Percentiles rank a stretch among this genome's conserved stretches.
These are phyloP conservation scores for Tipula confusa DNA, from an alignment of 2,888 invertebrate species.

Conservation along the genomic window DNA sequence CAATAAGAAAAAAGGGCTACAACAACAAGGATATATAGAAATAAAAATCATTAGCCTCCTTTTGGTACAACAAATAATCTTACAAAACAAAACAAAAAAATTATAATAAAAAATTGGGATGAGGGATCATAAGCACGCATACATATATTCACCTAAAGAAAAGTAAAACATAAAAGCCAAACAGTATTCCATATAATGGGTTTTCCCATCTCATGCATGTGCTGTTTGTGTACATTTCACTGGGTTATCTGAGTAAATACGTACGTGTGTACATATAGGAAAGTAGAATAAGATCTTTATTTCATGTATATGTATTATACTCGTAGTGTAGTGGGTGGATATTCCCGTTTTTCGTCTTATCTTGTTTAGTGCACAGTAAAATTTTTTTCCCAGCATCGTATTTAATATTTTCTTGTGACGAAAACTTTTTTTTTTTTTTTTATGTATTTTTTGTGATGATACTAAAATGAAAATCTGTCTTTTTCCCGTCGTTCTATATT, in stretches of 20 bases:
- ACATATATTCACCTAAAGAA: not conserved
- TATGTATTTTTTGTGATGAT: too few relatives aligned
- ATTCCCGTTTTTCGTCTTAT: too few relatives aligned
- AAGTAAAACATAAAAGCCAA: not conserved
- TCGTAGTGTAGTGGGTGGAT: too few relatives aligned
- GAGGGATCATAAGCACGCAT: not conserved
- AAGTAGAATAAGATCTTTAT: not conserved
- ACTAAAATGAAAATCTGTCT: not conserved
- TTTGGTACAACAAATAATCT: not conserved
- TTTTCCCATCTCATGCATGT: not conserved
- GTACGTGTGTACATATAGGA: not conserved
- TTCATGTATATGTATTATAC: not conserved
- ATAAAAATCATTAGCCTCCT: constrained; percentile 9
- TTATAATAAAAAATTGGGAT: not conserved
- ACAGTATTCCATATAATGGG: not conserved
- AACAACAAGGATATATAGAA: not conserved
- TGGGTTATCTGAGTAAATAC: not conserved
- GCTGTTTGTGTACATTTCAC: not conserved
- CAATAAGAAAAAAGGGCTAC: not conserved
- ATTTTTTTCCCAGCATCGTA: too few relatives aligned
- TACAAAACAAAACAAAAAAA: not conserved
- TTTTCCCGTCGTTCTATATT: not conserved
- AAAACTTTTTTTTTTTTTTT: too few relatives aligned
- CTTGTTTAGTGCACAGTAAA: too few relatives aligned
- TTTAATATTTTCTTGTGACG: too few relatives aligned